phyloP scores from a whole-genome alignment of 1,140 invertebrate genomes.

The Drosophila serrata region DNA sequence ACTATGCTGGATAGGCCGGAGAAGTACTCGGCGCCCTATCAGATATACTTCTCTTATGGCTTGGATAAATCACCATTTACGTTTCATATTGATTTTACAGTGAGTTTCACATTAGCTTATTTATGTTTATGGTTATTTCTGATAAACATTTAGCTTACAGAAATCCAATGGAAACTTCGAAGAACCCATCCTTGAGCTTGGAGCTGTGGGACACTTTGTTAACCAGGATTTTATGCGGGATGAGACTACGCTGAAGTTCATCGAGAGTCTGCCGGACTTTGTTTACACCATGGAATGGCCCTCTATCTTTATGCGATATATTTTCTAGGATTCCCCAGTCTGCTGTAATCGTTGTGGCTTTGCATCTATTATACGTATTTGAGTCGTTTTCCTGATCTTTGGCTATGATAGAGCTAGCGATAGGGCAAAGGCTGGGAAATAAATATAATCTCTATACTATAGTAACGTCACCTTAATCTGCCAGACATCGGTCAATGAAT shows the following conservation, averaged over 20 bases:
- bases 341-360: not conserved
- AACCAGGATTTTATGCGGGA: constrained; percentile 63
- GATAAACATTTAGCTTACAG: constrained; percentile 14
- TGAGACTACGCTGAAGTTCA: constrained; percentile 41
- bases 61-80: constrained; percentile 87
- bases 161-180: constrained; percentile 39
- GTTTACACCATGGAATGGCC: constrained; percentile 78
- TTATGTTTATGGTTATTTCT: not conserved
- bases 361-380: constrained; percentile 34
- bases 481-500: constrained; percentile 41
- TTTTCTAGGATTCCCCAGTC: constrained; percentile 39
- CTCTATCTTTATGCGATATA: constrained; percentile 66
- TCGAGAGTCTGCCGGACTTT: constrained; percentile 66
- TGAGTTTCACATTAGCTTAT: constrained; percentile 50
- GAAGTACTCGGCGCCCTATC: constrained; percentile 88
- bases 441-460: constrained; percentile 34
- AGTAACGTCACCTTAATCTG: constrained; percentile 41
- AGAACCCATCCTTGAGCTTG: constrained; percentile 61
- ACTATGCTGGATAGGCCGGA: constrained; percentile 85
- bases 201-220: constrained; percentile 71
- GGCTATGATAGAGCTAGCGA: constrained; percentile 16
- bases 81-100: constrained; percentile 88
- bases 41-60: constrained; percentile 89
- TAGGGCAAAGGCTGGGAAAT: constrained; percentile 34
- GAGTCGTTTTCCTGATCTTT: not conserved